Conservation (phyloP, 2,888 invertebrate species). For the Xestia sexstrigata region DNA sequence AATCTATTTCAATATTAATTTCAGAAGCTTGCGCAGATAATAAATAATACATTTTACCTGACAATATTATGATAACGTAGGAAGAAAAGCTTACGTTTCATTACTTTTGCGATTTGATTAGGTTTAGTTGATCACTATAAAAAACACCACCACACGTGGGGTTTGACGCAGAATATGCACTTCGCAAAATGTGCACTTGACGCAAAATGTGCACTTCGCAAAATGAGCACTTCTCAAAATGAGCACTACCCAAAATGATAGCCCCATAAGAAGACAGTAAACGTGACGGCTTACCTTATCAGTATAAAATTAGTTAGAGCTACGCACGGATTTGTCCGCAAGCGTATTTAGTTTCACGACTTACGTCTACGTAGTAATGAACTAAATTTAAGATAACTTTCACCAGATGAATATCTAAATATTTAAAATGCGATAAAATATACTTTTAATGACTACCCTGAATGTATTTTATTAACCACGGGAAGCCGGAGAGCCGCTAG, state of each 20-base stretch:
- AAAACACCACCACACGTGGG: neutral
- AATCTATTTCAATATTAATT: slow-evolving; percentile 28
- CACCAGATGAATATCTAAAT: slow-evolving; percentile 89
- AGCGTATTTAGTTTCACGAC: slow-evolving; percentile 83
- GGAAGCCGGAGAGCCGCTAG: slow-evolving; percentile 74
- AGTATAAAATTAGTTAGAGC: slow-evolving; percentile 54
- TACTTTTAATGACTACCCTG: slow-evolving; percentile 87
- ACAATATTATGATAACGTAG: neutral
- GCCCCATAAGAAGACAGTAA: slow-evolving; percentile 35
- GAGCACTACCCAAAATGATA: too few species aligned
- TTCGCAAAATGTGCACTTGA: too few species aligned
- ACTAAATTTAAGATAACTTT: slow-evolving; percentile 87
- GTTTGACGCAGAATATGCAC: too few species aligned
- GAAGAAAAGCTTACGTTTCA: neutral
- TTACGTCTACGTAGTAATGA: slow-evolving; percentile 78
- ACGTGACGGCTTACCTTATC: slow-evolving; percentile 49
- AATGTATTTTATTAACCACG: slow-evolving; percentile 85
- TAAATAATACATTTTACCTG: neutral
- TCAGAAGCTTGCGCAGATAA: neutral
- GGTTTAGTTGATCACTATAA: neutral
- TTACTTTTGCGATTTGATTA: neutral
- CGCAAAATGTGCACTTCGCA: too few species aligned
- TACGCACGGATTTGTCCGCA: slow-evolving; percentile 58
- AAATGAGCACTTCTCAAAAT: too few species aligned
- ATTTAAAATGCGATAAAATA: slow-evolving; percentile 90